A percentile compares a stretch with the other conserved stretches of the same genome.
These are phyloP conservation scores for Serrognathus titanus DNA, from an alignment of 2,888 invertebrate genomes.

Conservation along the genomic window DNA sequence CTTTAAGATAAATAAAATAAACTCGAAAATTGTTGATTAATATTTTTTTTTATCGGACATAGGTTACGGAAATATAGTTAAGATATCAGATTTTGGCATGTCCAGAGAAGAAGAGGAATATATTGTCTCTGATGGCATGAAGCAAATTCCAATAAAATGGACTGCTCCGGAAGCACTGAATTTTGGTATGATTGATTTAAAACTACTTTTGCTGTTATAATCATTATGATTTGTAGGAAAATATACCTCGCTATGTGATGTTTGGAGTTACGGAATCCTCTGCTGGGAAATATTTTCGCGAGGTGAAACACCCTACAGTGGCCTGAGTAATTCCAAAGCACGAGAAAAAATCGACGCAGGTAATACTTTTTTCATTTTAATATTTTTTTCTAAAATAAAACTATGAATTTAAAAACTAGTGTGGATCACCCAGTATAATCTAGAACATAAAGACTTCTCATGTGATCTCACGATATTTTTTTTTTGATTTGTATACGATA, in stretches of 20 bases:
- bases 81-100: constrained; percentile 98
- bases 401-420: no score
- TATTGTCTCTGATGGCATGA: constrained; percentile 95
- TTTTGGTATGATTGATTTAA: constrained; percentile 61
- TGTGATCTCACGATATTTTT: no score
- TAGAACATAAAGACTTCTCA: no score
- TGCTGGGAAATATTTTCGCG: constrained; percentile 97
- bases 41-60: constrained; percentile 8
- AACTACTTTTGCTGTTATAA: background rate
- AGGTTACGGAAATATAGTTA: constrained; percentile 81
- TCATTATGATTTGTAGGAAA: constrained; percentile 60
- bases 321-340: constrained; percentile 90
- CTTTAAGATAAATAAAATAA: no score
- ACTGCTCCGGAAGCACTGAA: constrained; percentile 96
- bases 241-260: constrained; percentile 92
- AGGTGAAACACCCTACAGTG: constrained; percentile 90
- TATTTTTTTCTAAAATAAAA: no score
- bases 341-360: constrained; percentile 91
- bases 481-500: no score
- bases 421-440: no score
- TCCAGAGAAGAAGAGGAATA: constrained; percentile 96
- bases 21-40: background rate
- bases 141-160: constrained; percentile 98
- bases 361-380: constrained; percentile 38
- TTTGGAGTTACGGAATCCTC: constrained; percentile 95